Percentiles rank a stretch among this genome's conserved stretches.
Conservation (phyloP, 2,888 invertebrate species). For the Drosophila limbata region DNA sequence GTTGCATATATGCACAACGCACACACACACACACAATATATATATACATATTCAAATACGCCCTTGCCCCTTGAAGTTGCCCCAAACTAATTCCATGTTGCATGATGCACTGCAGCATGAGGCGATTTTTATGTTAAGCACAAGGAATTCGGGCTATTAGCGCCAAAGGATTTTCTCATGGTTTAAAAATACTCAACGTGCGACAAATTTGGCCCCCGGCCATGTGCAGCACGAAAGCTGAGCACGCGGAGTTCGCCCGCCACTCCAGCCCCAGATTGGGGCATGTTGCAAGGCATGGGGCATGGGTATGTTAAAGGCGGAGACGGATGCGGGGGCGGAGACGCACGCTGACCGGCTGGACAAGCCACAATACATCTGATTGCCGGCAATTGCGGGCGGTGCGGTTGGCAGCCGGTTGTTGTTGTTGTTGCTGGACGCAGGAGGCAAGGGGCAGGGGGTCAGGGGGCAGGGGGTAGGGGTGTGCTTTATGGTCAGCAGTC, state of each 20-base stretch:
- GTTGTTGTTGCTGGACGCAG: neutral
- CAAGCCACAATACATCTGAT: slow-evolving; percentile 71
- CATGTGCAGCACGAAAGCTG: slow-evolving; percentile 80
- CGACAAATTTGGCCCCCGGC: slow-evolving; percentile 78
- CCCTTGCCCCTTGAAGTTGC: slow-evolving; percentile 6
- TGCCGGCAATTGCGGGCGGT: slow-evolving; percentile 67
- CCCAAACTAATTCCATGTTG: slow-evolving; percentile 69
- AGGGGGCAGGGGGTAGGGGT: slow-evolving; percentile 26
- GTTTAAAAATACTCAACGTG: slow-evolving; percentile 83
- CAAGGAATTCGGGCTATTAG: slow-evolving; percentile 84
- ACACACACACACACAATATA: slow-evolving; percentile 7
- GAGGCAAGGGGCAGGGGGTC: neutral
- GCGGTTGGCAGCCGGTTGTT: slow-evolving; percentile 60
- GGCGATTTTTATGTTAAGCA: slow-evolving; percentile 82
- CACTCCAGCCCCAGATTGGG: neutral
- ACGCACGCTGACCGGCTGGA: slow-evolving; percentile 49
- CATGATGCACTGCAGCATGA: slow-evolving; percentile 76
- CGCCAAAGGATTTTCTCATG: slow-evolving; percentile 85
- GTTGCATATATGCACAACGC: slow-evolving; percentile 45
- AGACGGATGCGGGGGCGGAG: slow-evolving; percentile 17
- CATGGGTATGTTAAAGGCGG: slow-evolving; percentile 27
- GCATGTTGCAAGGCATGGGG: slow-evolving; percentile 21
- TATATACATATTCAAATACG: neutral
- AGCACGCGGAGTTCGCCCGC: slow-evolving; percentile 62
- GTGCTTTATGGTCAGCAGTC: slow-evolving; percentile 63